These are phyloP conservation scores for Troides aeacus DNA, from an alignment of 2,888 invertebrate genomes.

Conservation along the genomic window DNA sequence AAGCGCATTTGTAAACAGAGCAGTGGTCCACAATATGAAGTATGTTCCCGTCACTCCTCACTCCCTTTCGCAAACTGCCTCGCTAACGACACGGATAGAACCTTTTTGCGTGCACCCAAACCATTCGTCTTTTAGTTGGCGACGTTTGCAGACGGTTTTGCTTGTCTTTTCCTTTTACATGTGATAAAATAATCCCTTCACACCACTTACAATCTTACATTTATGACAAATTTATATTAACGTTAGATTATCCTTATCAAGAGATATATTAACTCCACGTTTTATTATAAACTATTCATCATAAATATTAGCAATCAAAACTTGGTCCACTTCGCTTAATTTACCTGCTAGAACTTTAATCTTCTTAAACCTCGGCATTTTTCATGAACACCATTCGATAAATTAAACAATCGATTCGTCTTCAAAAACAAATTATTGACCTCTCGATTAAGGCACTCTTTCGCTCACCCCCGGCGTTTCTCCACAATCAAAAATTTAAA, in stretches of 20 bases:
- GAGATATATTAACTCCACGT: no score
- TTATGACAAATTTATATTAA: slow-evolving; percentile 23
- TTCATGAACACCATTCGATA: slow-evolving; percentile 25
- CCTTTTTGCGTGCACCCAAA: slow-evolving; percentile 68
- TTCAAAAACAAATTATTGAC: slow-evolving; percentile 55
- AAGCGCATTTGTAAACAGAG: slow-evolving; percentile 38
- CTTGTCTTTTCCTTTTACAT: slow-evolving; percentile 42
- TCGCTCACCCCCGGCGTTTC: slow-evolving; percentile 50
- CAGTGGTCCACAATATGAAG: slow-evolving; percentile 66
- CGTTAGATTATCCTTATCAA: background rate
- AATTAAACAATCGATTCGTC: slow-evolving; percentile 43
- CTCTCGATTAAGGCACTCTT: slow-evolving; percentile 56
- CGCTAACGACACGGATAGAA: slow-evolving; percentile 67
- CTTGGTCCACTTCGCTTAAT: no score
- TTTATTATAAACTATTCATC: no score
- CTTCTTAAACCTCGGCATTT: background rate
- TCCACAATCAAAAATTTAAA: slow-evolving; percentile 76
- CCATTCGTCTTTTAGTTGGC: slow-evolving; percentile 69
- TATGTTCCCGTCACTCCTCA: slow-evolving; percentile 58
- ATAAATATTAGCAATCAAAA: no score
- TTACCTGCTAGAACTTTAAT: no score
- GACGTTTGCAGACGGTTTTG: slow-evolving; percentile 61
- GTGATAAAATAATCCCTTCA: slow-evolving; percentile 44
- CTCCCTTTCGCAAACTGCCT: slow-evolving; percentile 58
- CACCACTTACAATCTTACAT: slow-evolving; percentile 24